Base-by-base conservation (phyloP, 2,113 vertebrate genomes). In the Mesocricetus auratus region DNA sequence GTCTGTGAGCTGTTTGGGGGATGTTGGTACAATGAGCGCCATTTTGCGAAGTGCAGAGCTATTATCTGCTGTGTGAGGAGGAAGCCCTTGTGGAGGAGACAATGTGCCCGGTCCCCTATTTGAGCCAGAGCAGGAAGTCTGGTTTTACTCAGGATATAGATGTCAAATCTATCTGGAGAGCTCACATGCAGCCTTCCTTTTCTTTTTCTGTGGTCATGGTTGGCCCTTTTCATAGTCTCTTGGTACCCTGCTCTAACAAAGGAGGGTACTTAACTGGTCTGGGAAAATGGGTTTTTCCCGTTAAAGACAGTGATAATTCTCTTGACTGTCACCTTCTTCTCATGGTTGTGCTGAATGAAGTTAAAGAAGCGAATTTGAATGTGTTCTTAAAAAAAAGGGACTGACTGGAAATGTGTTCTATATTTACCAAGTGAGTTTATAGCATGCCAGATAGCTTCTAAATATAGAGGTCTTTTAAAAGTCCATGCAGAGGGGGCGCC, bases 91-190 rank as follows among this genome's bases (percentile, higher is more conserved):
- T 6, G 24, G 0, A 58, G 86, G 91, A 94, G 77, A 89, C 58
- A 62, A 7, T n/a, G 71, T 79, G 29, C 81, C 66, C 81, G 7
- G 77, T 31, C 42, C 39, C 45, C 86, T 91, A 83, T 79, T 36
- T 21, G 68, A 78, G 91, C 73, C 71, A 39, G 45, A 86, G 91
- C 47, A 96, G 94, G 96, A 95, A 97, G 89, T 91, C 96, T 97
- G 97, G 93, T 89, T 95, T 97, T 53, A 73, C 92, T 97, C 97
- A 98, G 91, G 91, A 93, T 88, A 3, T 7, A 58, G 79, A 47
- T 97, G 96, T 96, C 97, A 87, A 2, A 5, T 82, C 66, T 97
- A 78, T 95, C 96, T 82, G 1, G 78, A 89, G 53, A 79, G 89
- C 66, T 58, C 93, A 83, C 73, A 64, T 31, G 29, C 9, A 60